These are phyloP conservation scores for Hydrozoanthus gracilis DNA, from an alignment of 92 coral and sea anemone genomes.

Conservation along the genomic window DNA sequence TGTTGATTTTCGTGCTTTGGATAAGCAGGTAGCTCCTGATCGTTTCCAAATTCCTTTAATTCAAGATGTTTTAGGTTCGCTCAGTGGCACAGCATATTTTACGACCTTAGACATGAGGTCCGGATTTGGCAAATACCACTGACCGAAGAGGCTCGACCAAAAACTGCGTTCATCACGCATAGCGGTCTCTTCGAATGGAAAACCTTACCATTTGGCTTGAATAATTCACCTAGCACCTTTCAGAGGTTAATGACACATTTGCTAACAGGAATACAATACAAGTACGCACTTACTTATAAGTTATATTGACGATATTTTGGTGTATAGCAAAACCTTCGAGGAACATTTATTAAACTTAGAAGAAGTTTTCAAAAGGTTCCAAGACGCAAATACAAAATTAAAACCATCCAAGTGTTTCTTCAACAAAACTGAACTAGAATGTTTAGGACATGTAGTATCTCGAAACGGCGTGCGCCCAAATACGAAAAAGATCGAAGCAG, in stretches of 20 bases:
- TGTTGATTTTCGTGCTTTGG: conserved; percentile 11
- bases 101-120: not conserved
- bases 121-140: conserved; percentile 35
- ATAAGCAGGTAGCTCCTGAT: not conserved
- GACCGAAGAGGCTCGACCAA: not conserved
- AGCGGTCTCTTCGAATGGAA: conserved; percentile 8
- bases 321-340: conserved; percentile 47
- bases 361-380: conserved; percentile 30
- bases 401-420: conserved; percentile 54
- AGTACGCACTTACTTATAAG: conserved; percentile 16
- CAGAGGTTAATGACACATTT: conserved; percentile 23
- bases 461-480: conserved; percentile 37
- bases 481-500: conserved; percentile 21
- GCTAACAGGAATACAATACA: conserved; percentile 14
- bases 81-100: conserved; percentile 21
- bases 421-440: conserved; percentile 9
- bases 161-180: conserved; percentile 12
- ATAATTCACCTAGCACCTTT: conserved; percentile 4
- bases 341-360: conserved; percentile 51
- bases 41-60: conserved; percentile 28
- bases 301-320: conserved; percentile 28
- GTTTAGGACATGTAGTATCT: conserved; percentile 11
- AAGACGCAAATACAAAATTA: conserved; percentile 52
- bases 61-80: not conserved
- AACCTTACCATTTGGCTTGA: conserved; percentile 14